Percentiles rank a stretch among this genome's conserved stretches.
These are phyloP conservation scores for Albula glossodonta DNA, from an alignment of 2,113 vertebrate species.

Conservation along the genomic window DNA sequence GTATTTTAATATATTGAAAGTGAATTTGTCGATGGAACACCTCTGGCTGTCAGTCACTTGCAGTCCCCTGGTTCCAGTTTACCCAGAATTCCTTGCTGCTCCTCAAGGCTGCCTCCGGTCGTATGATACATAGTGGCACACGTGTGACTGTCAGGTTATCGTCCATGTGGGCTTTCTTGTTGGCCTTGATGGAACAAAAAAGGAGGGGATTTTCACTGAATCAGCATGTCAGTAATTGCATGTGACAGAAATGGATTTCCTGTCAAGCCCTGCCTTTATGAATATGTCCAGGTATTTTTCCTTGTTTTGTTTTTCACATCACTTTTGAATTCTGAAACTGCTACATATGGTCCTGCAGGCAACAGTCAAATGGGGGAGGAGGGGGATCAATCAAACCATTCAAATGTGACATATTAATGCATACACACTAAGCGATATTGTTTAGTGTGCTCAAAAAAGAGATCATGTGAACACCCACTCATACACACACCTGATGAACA, in stretches of 20 bases:
- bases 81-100: neutral
- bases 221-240: slow-evolving; percentile 69
- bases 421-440: neutral
- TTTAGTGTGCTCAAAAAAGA: neutral
- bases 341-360: slow-evolving; percentile 22
- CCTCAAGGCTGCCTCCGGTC: neutral
- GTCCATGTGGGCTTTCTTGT: slow-evolving; percentile 50
- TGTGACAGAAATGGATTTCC: slow-evolving; percentile 68
- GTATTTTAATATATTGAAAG: neutral
- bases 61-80: neutral
- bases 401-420: slow-evolving; percentile 14
- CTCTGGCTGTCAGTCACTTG: neutral
- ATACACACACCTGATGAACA: neutral
- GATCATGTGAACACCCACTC: neutral
- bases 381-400: slow-evolving; percentile 39
- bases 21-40: neutral
- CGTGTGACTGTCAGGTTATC: neutral
- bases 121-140: neutral
- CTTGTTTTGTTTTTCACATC: slow-evolving; percentile 45
- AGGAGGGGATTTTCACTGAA: slow-evolving; percentile 55
- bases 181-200: slow-evolving; percentile 60
- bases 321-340: slow-evolving; percentile 34
- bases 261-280: slow-evolving; percentile 62
- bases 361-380: slow-evolving; percentile 26
- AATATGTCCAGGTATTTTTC: slow-evolving; percentile 44